Percentiles rank a stretch among this genome's conserved stretches.
Evolutionary conservation across 2,113 vertebrate species (phyloP).

Genomic region (Gadus macrocephalus): DNA sequence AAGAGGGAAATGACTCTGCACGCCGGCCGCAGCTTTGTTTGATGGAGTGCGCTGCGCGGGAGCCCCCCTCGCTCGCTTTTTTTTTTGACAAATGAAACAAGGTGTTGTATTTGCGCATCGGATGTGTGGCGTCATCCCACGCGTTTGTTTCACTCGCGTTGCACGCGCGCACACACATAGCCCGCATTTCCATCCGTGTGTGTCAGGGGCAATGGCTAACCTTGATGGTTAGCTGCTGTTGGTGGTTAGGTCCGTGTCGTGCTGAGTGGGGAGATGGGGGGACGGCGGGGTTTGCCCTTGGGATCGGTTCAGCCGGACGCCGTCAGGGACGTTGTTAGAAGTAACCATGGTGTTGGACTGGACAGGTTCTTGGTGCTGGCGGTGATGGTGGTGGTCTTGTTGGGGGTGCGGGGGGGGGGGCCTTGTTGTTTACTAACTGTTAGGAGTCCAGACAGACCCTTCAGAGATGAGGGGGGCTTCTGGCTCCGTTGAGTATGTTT

Average conservation of each 20-base stretch:
- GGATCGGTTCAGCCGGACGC: slow-evolving; percentile 67
- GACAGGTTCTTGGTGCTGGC: slow-evolving; percentile 60
- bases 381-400: slow-evolving; percentile 45
- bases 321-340: slow-evolving; percentile 73
- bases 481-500: slow-evolving; percentile 67
- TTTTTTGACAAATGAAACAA: slow-evolving; percentile 85
- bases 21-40: slow-evolving; percentile 85
- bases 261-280: slow-evolving; percentile 45
- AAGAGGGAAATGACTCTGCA: slow-evolving; percentile 91
- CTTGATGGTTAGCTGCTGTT: slow-evolving; percentile 5
- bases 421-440: neutral
- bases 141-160: slow-evolving; percentile 46
- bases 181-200: slow-evolving; percentile 34
- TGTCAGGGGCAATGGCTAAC: slow-evolving; percentile 68
- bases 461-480: slow-evolving; percentile 31
- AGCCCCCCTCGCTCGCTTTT: slow-evolving; percentile 78
- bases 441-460: neutral
- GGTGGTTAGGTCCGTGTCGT: slow-evolving; percentile 5
- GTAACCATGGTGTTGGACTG: slow-evolving; percentile 72
- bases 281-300: slow-evolving; percentile 35
- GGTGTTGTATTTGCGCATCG: slow-evolving; percentile 81
- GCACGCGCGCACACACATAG: neutral
- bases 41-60: slow-evolving; percentile 87
- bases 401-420: slow-evolving; percentile 9
- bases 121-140: slow-evolving; percentile 61